Evolutionary conservation across 1,140 invertebrate species (phyloP).

Genomic region (Drosophila willistoni): DNA sequence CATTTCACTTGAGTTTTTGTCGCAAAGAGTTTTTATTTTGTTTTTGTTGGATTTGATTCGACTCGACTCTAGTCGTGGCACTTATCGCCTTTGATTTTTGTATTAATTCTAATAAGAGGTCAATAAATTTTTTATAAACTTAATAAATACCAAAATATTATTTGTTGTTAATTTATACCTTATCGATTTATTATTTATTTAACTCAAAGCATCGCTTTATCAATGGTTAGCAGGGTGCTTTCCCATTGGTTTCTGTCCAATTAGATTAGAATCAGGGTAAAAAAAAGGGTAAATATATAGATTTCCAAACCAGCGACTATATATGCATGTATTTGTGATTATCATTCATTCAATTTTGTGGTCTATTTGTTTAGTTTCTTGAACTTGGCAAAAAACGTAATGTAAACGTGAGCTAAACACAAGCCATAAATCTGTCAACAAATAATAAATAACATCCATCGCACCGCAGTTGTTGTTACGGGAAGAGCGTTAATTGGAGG

Average conservation of each 20-base stretch:
- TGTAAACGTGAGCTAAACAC: slow-evolving; percentile 17
- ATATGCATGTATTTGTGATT: too few relatives aligned
- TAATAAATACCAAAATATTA: slow-evolving; percentile 21
- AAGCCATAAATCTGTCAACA: slow-evolving; percentile 51
- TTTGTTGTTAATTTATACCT: slow-evolving; percentile 15
- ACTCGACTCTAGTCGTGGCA: not conserved
- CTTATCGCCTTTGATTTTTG: slow-evolving; percentile 12
- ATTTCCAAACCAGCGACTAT: not conserved
- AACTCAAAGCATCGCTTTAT: slow-evolving; percentile 69
- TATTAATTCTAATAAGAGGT: slow-evolving; percentile 40
- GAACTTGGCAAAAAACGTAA: not conserved
- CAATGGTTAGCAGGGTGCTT: slow-evolving; percentile 29
- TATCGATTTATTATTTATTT: slow-evolving; percentile 73
- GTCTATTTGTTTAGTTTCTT: slow-evolving; percentile 17
- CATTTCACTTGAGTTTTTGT: slow-evolving; percentile 16
- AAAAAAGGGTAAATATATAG: slow-evolving; percentile 37
- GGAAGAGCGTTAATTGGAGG: slow-evolving; percentile 5
- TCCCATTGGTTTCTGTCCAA: slow-evolving; percentile 7
- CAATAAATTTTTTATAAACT: slow-evolving; percentile 39
- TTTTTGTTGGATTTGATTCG: not conserved
- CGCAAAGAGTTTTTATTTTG: too few relatives aligned
- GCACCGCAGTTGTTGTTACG: slow-evolving; percentile 23
- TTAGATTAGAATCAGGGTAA: slow-evolving; percentile 39
- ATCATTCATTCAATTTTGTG: slow-evolving; percentile 40
- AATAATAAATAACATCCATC: slow-evolving; percentile 43